phyloP scores from a whole-genome alignment of 2,888 invertebrate genomes.

The Pandemis heparana region DNA sequence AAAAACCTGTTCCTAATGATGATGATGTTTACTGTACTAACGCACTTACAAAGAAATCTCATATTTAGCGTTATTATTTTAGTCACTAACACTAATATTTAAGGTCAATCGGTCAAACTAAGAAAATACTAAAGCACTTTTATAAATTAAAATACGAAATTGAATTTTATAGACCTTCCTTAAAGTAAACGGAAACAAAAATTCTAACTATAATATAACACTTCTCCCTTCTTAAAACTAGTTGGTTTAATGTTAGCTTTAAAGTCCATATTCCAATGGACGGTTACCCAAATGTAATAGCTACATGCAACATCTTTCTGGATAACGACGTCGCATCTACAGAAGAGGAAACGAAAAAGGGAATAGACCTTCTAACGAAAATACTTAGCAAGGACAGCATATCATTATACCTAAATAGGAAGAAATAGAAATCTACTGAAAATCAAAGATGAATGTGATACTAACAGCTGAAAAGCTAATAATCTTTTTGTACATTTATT shows the following conservation, averaged over 20 bases:
- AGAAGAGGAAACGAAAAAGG: not conserved
- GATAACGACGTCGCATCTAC: not conserved
- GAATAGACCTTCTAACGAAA: not conserved
- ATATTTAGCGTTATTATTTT: too few species aligned
- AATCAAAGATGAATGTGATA: not conserved
- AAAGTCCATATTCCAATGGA: not conserved
- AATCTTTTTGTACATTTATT: not conserved
- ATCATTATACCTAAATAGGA: too few species aligned
- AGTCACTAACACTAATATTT: too few species aligned
- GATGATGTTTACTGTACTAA: too few species aligned
- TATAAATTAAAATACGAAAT: too few species aligned
- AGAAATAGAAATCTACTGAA: not conserved
- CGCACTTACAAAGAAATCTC: too few species aligned
- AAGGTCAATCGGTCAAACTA: too few species aligned
- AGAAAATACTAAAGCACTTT: too few species aligned
- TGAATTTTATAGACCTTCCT: too few species aligned
- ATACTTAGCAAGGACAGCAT: not conserved
- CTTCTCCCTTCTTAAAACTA: not conserved
- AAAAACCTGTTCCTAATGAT: too few species aligned
- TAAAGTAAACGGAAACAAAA: not conserved
- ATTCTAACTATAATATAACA: not conserved
- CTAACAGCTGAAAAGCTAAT: not conserved
- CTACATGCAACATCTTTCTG: slow-evolving; percentile 45
- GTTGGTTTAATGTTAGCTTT: not conserved
- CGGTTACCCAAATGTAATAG: slow-evolving; percentile 7